Base-by-base conservation (phyloP, 2,888 invertebrate species). In the Chloroclysta siterata region DNA sequence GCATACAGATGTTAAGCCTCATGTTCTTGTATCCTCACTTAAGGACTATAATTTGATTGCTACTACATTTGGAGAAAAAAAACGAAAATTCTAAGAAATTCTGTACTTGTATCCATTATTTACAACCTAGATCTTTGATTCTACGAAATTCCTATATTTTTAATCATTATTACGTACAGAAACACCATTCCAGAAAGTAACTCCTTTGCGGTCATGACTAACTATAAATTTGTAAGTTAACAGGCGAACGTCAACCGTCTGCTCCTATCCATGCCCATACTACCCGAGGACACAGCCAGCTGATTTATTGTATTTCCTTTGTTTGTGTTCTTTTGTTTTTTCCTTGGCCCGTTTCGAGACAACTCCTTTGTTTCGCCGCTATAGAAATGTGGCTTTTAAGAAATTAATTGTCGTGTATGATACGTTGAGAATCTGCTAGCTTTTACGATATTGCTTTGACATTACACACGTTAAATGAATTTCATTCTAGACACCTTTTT, bases 161-260 rank as follows among this genome's bases (percentile, higher is more conserved):
- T n/a, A n/a, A n/a, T n/a, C n/a, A 33, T 5, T 33, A 8, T 33
- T 33, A 5, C 5, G 33, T 33, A 6, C 33, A 22, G 33, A 8
- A 8, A 5, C 7, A 51, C 3, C 13, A 15, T 58, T 14, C 33
- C 29, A 57, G 42, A n/a, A 17, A 62, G 28, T 60, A 80, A 83
- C 79, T 80, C 81, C 83, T 78, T 79, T 82, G 78, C 69, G 80
- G 76, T 72, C 81, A 79, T 87, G 86, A 87, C 85, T 84, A 87
- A 87, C 85, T 82, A 89, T 90, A 90, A 90, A 90, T 91, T 39
- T 87, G 59, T 70, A 77, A 73, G 82, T 86, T 88, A 89, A 89
- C 85, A 83, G 81, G 79, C 80, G 72, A 70, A 75, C 78, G 83
- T 85, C 84, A 80, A 77, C 74, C 80, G 80, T 81, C 77, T 81